These are phyloP conservation scores for Hoplostethus mediterraneus DNA, from an alignment of 2,797 vertebrate genomes.

Conservation along the genomic window DNA sequence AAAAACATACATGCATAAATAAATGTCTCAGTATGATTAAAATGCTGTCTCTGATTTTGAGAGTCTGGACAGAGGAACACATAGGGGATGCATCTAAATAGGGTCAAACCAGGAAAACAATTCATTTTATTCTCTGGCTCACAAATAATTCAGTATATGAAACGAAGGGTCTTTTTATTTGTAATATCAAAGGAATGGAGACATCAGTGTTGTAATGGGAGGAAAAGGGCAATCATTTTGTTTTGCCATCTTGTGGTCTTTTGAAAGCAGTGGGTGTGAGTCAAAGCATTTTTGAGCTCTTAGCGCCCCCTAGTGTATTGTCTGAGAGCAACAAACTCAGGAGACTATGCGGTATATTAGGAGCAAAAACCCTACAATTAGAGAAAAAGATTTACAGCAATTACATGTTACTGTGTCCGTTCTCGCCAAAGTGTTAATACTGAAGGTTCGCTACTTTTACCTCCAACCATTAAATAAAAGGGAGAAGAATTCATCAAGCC, in stretches of 20 bases:
- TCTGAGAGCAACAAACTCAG: neutral
- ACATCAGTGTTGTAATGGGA: slow-evolving; percentile 10
- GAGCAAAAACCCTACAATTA: too few relatives aligned
- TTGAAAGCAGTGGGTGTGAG: slow-evolving; percentile 7
- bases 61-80: slow-evolving; percentile 4
- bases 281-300: neutral
- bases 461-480: neutral
- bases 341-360: neutral
- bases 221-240: neutral
- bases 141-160: slow-evolving; percentile 17
- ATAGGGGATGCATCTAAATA: too few relatives aligned
- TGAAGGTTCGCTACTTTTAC: neutral
- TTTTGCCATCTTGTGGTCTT: slow-evolving; percentile 69
- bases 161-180: slow-evolving; percentile 34
- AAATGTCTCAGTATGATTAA: slow-evolving; percentile 88
- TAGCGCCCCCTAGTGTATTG: slow-evolving; percentile 61
- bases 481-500: too few relatives aligned
- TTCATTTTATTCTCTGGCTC: too few relatives aligned
- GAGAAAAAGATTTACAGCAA: too few relatives aligned
- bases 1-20: slow-evolving; percentile 88
- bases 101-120: neutral
- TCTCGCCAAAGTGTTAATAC: too few relatives aligned
- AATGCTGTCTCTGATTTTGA: slow-evolving; percentile 55
- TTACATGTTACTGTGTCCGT: too few relatives aligned
- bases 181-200: slow-evolving; percentile 9